phyloP scores from a whole-genome alignment of 2,113 vertebrate species.

The Platysternon megacephalum region DNA sequence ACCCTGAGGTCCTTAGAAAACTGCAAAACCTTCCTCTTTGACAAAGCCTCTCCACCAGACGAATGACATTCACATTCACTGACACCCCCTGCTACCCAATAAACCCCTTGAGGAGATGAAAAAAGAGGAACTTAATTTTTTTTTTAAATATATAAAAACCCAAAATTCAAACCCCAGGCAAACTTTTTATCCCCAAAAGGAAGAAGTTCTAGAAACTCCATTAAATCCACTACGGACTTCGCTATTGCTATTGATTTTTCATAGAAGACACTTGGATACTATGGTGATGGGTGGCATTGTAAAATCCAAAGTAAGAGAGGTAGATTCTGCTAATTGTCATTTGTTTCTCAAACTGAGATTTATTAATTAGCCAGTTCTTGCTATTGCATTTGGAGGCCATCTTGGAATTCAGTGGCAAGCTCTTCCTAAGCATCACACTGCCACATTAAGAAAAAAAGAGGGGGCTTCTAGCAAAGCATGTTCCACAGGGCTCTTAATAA shows the following conservation, averaged over 20 bases:
- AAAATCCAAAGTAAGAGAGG: neutral
- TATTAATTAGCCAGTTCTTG: neutral
- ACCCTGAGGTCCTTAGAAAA: neutral
- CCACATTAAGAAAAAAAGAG: no score
- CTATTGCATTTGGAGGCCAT: neutral
- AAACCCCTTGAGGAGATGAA: neutral
- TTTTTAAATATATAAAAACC: neutral
- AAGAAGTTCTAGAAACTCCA: neutral
- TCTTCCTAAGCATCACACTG: neutral
- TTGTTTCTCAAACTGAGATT: neutral
- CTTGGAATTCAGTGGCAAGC: neutral
- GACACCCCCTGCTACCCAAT: constrained; percentile 8
- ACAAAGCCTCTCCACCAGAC: neutral
- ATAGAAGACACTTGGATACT: neutral
- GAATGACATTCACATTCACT: neutral
- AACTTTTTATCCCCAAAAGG: neutral
- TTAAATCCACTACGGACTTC: neutral
- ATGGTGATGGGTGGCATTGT: neutral
- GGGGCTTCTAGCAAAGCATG: no score
- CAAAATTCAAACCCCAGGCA: neutral
- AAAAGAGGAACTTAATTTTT: neutral
- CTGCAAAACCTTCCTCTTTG: neutral
- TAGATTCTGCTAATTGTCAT: neutral
- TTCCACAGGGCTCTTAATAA: no score
- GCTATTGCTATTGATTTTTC: neutral